Base-by-base conservation (phyloP, 2,113 vertebrate species). In the Embiotoca jacksoni region DNA sequence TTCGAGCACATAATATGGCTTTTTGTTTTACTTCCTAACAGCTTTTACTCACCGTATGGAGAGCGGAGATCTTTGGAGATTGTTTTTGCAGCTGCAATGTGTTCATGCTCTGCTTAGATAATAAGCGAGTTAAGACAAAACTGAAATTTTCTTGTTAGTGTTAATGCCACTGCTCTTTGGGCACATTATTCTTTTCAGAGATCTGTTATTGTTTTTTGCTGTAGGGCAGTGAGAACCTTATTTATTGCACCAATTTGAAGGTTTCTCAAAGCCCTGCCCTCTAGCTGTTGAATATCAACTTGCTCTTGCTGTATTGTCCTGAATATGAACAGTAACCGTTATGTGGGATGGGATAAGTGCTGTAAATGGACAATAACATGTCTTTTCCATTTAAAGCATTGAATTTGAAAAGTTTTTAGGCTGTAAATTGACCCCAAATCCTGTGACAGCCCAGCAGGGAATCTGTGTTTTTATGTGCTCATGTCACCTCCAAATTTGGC, bases 171-270 rank as follows among this genome's bases (percentile, higher is more conserved):
- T 54, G 16, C 41, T 46, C 46, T 67, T 52, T 32, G 13, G 47
- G 32, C 35, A 72, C 58, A 74, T 74, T 56, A 53, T 35, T 72
- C 65, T 64, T 2, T 30, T 37, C 16, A 52, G 47, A 55, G 68
- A 80, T 44, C 58, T 54, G 41, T 44, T 75, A 30, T 54, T n/a
- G 55, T 70, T 69, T 54, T 72, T 8, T 76, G 50, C 72, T 50
- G 16, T 62, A 44, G 23, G 61, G 57, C 62, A 56, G 44, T 75
- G 76, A 80, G 73, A 67, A 36, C 50, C 32, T 33, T 50, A 63
- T 80, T 83, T 78, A 80, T 63, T 67, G 72, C 73, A 75, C 31
- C 37, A 41, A 60, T 65, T 71, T 59, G 33, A 23, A 46, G 39
- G 14, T 49, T 57, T 75, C 15, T 75, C 44, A 30, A 44, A 58